These are phyloP conservation scores for Orchesellides sinensis DNA, from an alignment of 2,888 invertebrate genomes.

Conservation along the genomic window DNA sequence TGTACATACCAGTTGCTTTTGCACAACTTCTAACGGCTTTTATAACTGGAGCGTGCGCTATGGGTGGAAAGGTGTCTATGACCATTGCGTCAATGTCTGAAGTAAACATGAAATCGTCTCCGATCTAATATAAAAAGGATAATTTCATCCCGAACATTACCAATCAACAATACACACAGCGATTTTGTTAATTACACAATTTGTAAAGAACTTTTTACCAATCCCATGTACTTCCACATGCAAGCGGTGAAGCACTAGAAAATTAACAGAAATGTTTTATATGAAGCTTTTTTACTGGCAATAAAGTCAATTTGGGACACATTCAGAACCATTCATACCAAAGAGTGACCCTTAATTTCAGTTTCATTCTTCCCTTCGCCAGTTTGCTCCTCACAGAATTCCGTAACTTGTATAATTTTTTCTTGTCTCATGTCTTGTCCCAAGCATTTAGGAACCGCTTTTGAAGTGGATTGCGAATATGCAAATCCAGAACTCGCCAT, in stretches of 20 bases:
- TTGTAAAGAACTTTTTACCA: conserved; percentile 17
- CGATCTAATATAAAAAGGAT: conserved; percentile 21
- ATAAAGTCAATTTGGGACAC: neutral
- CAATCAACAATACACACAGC: neutral
- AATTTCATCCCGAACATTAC: neutral
- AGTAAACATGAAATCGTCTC: conserved; percentile 52
- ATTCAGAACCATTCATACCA: conserved; percentile 17
- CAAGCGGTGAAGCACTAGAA: conserved; percentile 58
- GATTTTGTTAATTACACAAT: neutral
- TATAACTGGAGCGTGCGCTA: conserved; percentile 24
- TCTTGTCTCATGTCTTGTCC: conserved; percentile 48
- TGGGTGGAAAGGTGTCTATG: conserved; percentile 41
- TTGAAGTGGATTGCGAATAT: neutral
- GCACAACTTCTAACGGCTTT: conserved; percentile 51
- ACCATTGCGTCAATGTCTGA: conserved; percentile 36
- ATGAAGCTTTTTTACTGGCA: neutral
- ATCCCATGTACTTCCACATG: conserved; percentile 43
- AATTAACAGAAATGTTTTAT: neutral
- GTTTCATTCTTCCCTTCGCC: conserved; percentile 30
- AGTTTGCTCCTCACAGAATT: conserved; percentile 36
- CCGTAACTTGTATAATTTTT: conserved; percentile 42
- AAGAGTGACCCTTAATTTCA: neutral
- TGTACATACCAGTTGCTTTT: conserved; percentile 34
- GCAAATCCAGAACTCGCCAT: conserved; percentile 32
- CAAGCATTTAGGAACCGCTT: conserved; percentile 40